Base-by-base conservation (phyloP, 1,140 invertebrate genomes). In the Drosophila malerkotliana region DNA sequence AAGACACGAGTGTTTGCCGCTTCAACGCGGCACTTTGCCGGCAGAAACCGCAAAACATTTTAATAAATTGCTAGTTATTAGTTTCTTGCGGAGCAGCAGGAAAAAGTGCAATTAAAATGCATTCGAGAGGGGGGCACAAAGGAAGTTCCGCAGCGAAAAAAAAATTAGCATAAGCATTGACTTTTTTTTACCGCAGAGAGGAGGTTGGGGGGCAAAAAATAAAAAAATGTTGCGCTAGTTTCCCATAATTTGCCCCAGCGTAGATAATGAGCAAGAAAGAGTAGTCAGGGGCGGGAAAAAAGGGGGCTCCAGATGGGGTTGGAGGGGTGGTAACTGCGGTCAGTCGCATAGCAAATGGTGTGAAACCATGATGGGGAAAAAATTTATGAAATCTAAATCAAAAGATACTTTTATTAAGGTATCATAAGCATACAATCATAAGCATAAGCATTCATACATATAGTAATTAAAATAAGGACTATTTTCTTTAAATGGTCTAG, bases 91-190 rank as follows among this genome's bases (percentile, higher is more conserved):
- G 54, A 75, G 77, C 68, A 73, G 74, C 57, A 87, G 77, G 81
- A 85, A 85, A 85, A 85, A 85, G 81, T 85, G 81, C 81, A 85
- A 85, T 85, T 85, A 85, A 82, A 87, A 81, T 85, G 82, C 81
- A 85, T 63, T 85, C 60, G 68, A 54, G 68, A 54, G 28, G 61
- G 54, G 45, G 39, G 56, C 28, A 41, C 28, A 52, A 59, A 69
- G 79, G 75, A 83, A 84, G 63, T 75, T 59, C 59, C 51, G 64
- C 52, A 66, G 80, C 66, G 71, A 71, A 68, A 85, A 74, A 74
- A 68, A 85, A 88, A 87, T 87, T 87, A 88, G 74, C 82, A 87
- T 87, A 87, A 75, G 82, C 73, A 78, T 80, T 84, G 73, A 73
- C 58, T 82, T 75, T 76, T 75, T 53, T 32, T 18, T 3, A 44